A percentile compares a stretch with the other conserved stretches of the same genome.
phyloP scores from a whole-genome alignment of 2,888 invertebrate species.

The Hoplodrina blanda region DNA sequence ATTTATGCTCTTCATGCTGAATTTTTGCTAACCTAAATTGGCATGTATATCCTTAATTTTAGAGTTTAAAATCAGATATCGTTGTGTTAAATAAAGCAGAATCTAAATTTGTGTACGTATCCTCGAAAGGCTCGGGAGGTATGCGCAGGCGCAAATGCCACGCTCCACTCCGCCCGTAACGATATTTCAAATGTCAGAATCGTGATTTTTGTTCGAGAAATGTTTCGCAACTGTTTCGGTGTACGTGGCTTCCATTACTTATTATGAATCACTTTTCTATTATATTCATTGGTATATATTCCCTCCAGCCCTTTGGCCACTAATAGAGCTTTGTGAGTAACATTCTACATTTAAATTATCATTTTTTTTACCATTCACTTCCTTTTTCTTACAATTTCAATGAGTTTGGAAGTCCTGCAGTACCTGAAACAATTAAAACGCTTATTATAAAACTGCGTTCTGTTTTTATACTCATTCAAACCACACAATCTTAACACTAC shows the following conservation, averaged over 20 bases:
- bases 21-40: conserved; percentile 30
- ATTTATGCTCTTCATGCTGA: conserved; percentile 22
- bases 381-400: neutral
- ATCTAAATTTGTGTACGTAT: conserved; percentile 61
- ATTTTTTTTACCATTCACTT: neutral
- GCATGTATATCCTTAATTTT: conserved; percentile 16
- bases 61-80: conserved; percentile 41
- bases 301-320: conserved; percentile 13
- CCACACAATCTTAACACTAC: neutral
- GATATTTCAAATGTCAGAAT: conserved; percentile 88
- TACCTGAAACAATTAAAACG: conserved; percentile 50
- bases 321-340: conserved; percentile 8
- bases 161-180: conserved; percentile 82
- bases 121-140: conserved; percentile 74
- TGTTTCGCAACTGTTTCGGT: conserved; percentile 80
- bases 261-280: conserved; percentile 54
- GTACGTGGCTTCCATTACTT: conserved; percentile 45
- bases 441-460: neutral
- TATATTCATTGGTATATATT: conserved; percentile 18
- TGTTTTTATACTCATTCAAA: neutral
- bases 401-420: neutral
- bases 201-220: conserved; percentile 88
- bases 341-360: neutral
- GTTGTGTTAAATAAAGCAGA: conserved; percentile 39
- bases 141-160: conserved; percentile 86